phyloP scores from a whole-genome alignment of 2,888 invertebrate genomes.

The Coleophora flavipennella region DNA sequence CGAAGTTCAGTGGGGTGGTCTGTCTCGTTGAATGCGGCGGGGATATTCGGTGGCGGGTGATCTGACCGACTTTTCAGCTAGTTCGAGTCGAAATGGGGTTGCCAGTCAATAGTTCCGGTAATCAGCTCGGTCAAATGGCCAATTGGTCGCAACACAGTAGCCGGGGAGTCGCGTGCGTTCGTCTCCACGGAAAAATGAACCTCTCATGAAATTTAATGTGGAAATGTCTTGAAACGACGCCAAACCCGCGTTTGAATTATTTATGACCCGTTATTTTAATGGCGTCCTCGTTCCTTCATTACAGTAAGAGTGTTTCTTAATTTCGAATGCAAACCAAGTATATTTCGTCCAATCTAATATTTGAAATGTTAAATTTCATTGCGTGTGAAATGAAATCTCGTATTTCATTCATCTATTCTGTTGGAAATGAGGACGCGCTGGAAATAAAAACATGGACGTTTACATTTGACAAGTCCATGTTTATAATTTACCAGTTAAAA shows the following conservation, averaged over 20 bases:
- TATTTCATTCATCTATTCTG: constrained; percentile 5
- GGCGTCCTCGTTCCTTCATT: constrained; percentile 61
- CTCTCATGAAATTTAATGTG: constrained; percentile 71
- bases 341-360: constrained; percentile 35
- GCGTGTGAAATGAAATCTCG: constrained; percentile 12
- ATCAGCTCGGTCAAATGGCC: constrained; percentile 28
- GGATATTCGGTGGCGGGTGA: too few species aligned
- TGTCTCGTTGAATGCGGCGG: too few species aligned
- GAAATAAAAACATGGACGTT: too few species aligned
- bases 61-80: background rate
- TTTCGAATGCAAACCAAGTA: constrained; percentile 45
- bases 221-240: constrained; percentile 70
- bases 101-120: constrained; percentile 18
- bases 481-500: too few species aligned
- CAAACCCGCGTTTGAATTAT: constrained; percentile 67
- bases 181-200: constrained; percentile 58
- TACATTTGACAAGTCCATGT: too few species aligned
- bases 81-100: constrained; percentile 5
- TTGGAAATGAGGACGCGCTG: too few species aligned
- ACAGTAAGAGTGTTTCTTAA: constrained; percentile 61
- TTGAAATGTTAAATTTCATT: constrained; percentile 23
- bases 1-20: too few species aligned
- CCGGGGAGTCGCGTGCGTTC: constrained; percentile 22
- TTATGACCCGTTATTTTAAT: constrained; percentile 69
- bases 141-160: constrained; percentile 30